Percentiles rank a stretch among this genome's conserved stretches.
Evolutionary conservation across 2,113 vertebrate genomes (phyloP).

Genomic region (rat (Rattus norvegicus)): GRCr8 NC_086039.1:133609001-133609500

Average conservation of each 20-base stretch:
- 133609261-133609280: neutral
- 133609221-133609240: neutral
- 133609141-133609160: neutral
- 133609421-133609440: conserved; percentile 52
- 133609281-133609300: conserved; percentile 4
- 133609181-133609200: neutral
- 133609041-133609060: neutral
- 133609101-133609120: neutral
- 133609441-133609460: conserved; percentile 40
- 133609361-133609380: conserved; percentile 34
- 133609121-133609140: neutral
- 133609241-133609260: neutral
- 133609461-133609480: conserved; percentile 10
- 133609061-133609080: neutral
- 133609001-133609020: neutral
- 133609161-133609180: neutral
- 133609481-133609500: conserved; percentile 23
- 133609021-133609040: neutral
- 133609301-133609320: neutral
- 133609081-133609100: neutral
- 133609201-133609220: neutral
- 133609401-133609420: conserved; percentile 54
- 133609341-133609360: conserved; percentile 36
- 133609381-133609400: conserved; percentile 37
- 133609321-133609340: conserved; percentile 45